Percentiles rank a stretch among this genome's conserved stretches.
Evolutionary conservation across 2,797 vertebrate species (phyloP).

Genomic region (Mycteria americana): DNA sequence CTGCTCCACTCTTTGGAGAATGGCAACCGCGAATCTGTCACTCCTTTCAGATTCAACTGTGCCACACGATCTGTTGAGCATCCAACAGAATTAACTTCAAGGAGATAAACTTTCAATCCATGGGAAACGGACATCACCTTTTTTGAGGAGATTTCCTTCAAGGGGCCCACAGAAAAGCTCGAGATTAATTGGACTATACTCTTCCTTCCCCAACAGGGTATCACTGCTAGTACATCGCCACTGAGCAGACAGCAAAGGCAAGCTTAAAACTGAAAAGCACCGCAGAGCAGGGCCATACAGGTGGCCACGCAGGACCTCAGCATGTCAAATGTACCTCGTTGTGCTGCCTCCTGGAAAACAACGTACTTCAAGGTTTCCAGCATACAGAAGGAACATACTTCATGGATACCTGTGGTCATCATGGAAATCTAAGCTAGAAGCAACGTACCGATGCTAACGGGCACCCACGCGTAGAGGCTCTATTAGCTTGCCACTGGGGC

Average conservation of each 20-base stretch:
- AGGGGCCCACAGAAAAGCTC: background rate
- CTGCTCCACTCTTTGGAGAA: background rate
- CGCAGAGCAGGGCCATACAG: background rate
- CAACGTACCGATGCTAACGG: background rate
- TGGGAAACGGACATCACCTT: background rate
- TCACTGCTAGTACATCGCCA: background rate
- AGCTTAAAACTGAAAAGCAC: background rate
- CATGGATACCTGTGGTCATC: background rate
- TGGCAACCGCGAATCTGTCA: background rate
- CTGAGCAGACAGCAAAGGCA: background rate
- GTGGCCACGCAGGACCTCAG: background rate
- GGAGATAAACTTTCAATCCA: background rate
- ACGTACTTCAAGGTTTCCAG: background rate
- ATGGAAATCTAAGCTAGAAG: background rate
- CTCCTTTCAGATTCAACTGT: background rate
- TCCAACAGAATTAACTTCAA: background rate
- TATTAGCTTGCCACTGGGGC: background rate
- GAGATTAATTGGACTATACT: background rate
- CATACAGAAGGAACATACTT: background rate
- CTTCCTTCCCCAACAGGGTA: background rate
- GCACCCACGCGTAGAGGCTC: background rate
- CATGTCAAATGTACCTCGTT: fast-evolving
- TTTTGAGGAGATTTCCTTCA: background rate
- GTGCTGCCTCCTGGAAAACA: background rate
- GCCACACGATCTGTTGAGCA: background rate